A percentile compares a stretch with the other conserved stretches of the same genome.
These are phyloP conservation scores for Hyaena hyaena DNA, from an alignment of 2,113 vertebrate genomes.

Conservation along the genomic window DNA sequence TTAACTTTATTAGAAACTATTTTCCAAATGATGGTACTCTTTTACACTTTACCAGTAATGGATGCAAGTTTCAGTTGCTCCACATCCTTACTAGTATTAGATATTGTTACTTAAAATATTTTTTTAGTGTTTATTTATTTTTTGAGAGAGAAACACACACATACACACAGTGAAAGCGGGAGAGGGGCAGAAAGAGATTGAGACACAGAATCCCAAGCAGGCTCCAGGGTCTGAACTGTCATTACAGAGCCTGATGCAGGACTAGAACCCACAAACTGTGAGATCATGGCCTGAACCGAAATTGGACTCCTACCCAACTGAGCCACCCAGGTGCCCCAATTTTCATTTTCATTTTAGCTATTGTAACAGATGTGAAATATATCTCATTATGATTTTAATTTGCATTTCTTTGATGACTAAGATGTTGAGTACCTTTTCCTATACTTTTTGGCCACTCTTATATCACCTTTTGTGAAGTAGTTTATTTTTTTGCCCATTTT, in stretches of 20 bases:
- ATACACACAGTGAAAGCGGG: too few species aligned
- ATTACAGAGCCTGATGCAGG: too few species aligned
- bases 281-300: too few species aligned
- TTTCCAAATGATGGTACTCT: not conserved
- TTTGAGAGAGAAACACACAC: too few species aligned
- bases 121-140: too few species aligned
- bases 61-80: not conserved
- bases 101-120: not conserved
- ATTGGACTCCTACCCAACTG: too few species aligned
- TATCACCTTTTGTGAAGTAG: not conserved
- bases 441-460: not conserved
- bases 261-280: too few species aligned
- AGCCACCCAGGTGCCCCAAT: too few species aligned
- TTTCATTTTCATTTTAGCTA: slow-evolving; percentile 14
- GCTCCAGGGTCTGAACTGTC: too few species aligned
- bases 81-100: not conserved
- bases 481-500: slow-evolving; percentile 1
- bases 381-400: slow-evolving; percentile 1
- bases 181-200: too few species aligned
- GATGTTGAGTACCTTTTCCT: not conserved
- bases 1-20: not conserved
- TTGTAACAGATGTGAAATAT: not conserved
- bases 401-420: not conserved
- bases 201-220: too few species aligned
- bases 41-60: not conserved